Evolutionary conservation across 2,888 invertebrate genomes (phyloP).

Genomic region (Baccha elongata): DNA sequence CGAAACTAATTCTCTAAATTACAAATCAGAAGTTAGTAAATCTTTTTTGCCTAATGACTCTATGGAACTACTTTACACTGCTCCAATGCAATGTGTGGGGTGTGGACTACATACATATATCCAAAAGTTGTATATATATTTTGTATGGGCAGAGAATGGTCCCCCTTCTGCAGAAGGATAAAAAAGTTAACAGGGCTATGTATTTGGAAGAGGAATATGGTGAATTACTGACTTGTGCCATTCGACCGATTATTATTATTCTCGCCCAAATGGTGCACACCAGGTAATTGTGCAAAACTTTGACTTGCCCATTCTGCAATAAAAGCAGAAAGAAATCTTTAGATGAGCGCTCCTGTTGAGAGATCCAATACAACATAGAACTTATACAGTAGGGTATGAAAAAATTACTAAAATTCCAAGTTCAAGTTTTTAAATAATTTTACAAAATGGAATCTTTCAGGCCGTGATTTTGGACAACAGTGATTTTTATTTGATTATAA

Average conservation of each 20-base stretch:
- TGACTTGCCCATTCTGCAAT: slow-evolving; percentile 21
- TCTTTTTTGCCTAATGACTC: slow-evolving; percentile 73
- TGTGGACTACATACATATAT: too few relatives aligned
- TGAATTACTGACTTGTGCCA: slow-evolving; percentile 58
- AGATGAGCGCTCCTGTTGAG: slow-evolving; percentile 29
- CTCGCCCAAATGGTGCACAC: slow-evolving; percentile 50
- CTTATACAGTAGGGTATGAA: too few relatives aligned
- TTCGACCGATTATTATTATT: slow-evolving; percentile 68
- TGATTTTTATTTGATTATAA: too few relatives aligned
- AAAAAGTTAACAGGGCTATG: slow-evolving; percentile 7
- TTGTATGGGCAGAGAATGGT: slow-evolving; percentile 1
- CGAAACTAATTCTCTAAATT: slow-evolving; percentile 72
- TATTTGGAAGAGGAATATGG: slow-evolving; percentile 41
- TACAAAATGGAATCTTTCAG: too few relatives aligned
- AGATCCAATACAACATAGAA: not conserved
- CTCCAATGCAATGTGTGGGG: not conserved
- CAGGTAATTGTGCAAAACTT: slow-evolving; percentile 51
- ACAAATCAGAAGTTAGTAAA: slow-evolving; percentile 71
- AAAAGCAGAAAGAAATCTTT: slow-evolving; percentile 30
- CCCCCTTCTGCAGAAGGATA: not conserved
- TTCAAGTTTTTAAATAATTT: too few relatives aligned
- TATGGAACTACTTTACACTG: slow-evolving; percentile 57
- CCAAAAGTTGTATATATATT: too few relatives aligned
- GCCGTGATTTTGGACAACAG: too few relatives aligned
- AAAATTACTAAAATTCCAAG: too few relatives aligned